Evolutionary conservation across 2,113 vertebrate species (phyloP).

Genomic region (Pipa parva): DNA sequence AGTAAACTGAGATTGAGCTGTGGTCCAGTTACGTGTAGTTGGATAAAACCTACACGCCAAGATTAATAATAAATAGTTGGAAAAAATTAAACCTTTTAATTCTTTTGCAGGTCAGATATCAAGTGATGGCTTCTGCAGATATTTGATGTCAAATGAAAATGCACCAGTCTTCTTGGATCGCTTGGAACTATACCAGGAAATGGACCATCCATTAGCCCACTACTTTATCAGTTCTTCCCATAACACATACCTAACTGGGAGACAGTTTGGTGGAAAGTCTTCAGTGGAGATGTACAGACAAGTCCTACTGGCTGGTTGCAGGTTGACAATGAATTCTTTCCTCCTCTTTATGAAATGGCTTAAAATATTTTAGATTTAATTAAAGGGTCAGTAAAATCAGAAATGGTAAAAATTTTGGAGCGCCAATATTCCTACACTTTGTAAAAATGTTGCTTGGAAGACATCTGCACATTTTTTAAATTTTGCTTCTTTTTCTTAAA

Average conservation of each 20-base stretch:
- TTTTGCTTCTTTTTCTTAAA: no score
- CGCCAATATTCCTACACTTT: no score
- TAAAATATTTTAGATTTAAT: no score
- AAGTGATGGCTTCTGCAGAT: conserved; percentile 93
- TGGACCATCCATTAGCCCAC: conserved; percentile 93
- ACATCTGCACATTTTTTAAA: no score
- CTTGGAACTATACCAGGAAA: conserved; percentile 93
- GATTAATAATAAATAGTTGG: no score
- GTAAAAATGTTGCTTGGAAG: no score
- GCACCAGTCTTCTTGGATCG: conserved; percentile 94
- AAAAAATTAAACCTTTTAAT: conserved; percentile 24
- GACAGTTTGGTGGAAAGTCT: conserved; percentile 95
- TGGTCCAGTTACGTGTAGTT: no score
- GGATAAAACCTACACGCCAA: no score
- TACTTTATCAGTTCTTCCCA: conserved; percentile 98
- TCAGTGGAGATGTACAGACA: conserved; percentile 98
- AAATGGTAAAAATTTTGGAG: no score
- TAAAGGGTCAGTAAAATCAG: no score
- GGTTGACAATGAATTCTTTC: conserved; percentile 60
- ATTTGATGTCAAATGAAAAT: conserved; percentile 97
- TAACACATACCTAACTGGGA: conserved; percentile 92
- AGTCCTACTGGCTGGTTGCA: conserved; percentile 93
- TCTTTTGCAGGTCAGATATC: conserved; percentile 79
- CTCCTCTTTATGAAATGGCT: not conserved
- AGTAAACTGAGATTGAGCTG: no score